Base-by-base conservation (phyloP, 2,888 invertebrate species). In the Ophonus ardosiacus region DNA sequence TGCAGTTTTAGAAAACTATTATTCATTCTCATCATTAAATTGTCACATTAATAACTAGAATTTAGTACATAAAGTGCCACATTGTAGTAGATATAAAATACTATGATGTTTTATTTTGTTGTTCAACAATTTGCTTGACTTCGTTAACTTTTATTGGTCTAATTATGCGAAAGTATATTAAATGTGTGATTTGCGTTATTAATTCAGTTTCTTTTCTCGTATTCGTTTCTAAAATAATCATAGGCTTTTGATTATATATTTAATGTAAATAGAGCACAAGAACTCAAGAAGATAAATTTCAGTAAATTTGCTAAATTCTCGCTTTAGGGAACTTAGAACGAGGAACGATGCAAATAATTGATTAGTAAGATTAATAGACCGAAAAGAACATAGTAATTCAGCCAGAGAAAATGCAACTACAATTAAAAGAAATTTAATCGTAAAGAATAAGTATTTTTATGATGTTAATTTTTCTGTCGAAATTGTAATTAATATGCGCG, bases 311-410 rank as follows among this genome's bases (percentile, higher is more conserved):
- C 13, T 43, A 18, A 74, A 74, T 74, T 74, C 17, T 18, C 40
- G 43, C 71, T 74, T 74, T 43, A 74, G 71, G 71, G 18, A 10
- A 74, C 18, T 40, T 74, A 10, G 15, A 7, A 43, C 40, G 68
- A 68, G 6, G 15, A 7, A 43, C 40, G 68, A 68, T 68, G 8
- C 13, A 38, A 74, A 74, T 18, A 74, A 74, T 74, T 74, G 15
- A 74, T 68, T 68, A 68, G 38, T 18, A 74, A 7, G 24, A 18
- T 74, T 74, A 74, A 17, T 74, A 74, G 71, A 74, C 71, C 71
- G 71, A 74, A 74, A 43, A 74, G 68, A 68, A 31, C 15, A 6
- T 15, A 68, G 24, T 38, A 31, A 68, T 38, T 68, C 15, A 63
- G 21, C 21, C 10, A 31, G 31, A 68, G 68, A 68, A 51, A 68